A percentile compares a stretch with the other conserved stretches of the same genome.
Conservation (phyloP, 2,113 vertebrate genomes). For the Melanerpes formicivorus region DNA sequence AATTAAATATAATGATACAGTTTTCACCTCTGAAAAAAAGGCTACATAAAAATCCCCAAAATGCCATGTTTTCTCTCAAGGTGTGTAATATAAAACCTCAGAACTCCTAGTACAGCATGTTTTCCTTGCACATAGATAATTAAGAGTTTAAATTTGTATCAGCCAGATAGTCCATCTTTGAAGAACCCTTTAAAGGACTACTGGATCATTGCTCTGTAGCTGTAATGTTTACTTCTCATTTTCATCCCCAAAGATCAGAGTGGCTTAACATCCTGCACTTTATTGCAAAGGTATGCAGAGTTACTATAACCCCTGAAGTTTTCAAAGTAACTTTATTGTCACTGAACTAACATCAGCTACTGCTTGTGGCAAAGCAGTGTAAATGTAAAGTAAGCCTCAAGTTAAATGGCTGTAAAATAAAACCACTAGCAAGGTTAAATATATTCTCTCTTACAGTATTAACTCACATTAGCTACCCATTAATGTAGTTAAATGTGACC, state of each 20-base stretch:
- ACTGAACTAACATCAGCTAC: neutral
- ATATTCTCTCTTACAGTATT: neutral
- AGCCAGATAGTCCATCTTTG: neutral
- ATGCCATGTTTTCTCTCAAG: conserved; percentile 4
- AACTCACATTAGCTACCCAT: neutral
- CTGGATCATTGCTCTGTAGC: neutral
- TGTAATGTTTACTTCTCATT: neutral
- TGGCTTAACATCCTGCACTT: neutral
- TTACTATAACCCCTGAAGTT: neutral
- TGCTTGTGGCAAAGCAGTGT: neutral
- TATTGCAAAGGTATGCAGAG: neutral
- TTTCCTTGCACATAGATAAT: neutral
- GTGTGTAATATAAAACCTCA: neutral
- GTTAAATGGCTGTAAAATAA: neutral
- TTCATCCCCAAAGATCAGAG: neutral
- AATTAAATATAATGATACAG: conserved; percentile 62
- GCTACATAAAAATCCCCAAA: conserved; percentile 21
- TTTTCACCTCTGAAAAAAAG: conserved; percentile 63
- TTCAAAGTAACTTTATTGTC: neutral
- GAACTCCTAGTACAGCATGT: neutral
- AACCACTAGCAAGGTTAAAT: conserved; percentile 13
- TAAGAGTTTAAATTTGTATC: neutral
- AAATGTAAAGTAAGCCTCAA: neutral
- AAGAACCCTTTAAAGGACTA: neutral
- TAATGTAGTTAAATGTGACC: neutral